phyloP scores from a whole-genome alignment of 2,888 invertebrate genomes.

The Caenorhabditis macrosperma region DNA sequence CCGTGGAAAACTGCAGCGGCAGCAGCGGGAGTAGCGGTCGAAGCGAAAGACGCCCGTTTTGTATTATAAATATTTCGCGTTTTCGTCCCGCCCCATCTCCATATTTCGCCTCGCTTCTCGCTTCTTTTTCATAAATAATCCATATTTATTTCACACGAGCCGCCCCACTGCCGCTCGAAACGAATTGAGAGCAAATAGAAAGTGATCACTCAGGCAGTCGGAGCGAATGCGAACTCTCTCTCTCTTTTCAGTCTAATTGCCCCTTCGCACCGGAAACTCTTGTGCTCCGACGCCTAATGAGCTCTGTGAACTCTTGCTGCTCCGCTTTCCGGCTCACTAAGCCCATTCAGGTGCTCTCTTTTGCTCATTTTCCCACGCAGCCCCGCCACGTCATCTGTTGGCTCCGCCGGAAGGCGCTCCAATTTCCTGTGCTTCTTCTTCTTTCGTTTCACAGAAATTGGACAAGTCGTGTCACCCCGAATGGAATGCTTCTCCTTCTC shows the following conservation, averaged over 20 bases:
- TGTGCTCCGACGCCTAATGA: slow-evolving; percentile 16
- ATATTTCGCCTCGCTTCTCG: slow-evolving; percentile 1
- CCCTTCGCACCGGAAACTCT: not conserved
- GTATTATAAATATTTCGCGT: slow-evolving; percentile 12
- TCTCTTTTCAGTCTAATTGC: slow-evolving; percentile 14
- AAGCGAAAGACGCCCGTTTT: slow-evolving; percentile 5
- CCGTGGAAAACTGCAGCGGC: slow-evolving; percentile 56
- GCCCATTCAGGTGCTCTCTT: slow-evolving; percentile 17
- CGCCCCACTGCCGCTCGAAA: not conserved
- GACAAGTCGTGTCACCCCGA: slow-evolving; percentile 38
- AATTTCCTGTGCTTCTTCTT: slow-evolving; percentile 20
- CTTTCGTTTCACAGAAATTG: slow-evolving; percentile 14
- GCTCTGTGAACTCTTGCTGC: slow-evolving; percentile 4
- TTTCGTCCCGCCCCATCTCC: slow-evolving; percentile 14
- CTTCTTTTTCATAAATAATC: slow-evolving; percentile 48
- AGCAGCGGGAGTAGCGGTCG: slow-evolving; percentile 46
- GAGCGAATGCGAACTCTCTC: not conserved
- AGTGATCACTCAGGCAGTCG: too few relatives aligned
- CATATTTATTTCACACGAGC: slow-evolving; percentile 39
- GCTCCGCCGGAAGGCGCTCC: slow-evolving; percentile 10
- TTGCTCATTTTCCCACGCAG: not conserved
- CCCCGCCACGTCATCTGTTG: not conserved
- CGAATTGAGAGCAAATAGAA: slow-evolving; percentile 30
- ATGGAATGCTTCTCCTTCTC: not conserved
- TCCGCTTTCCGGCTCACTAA: slow-evolving; percentile 21